These are phyloP conservation scores for Etheostoma spectabile DNA, from an alignment of 2,113 vertebrate species.

Conservation along the genomic window DNA sequence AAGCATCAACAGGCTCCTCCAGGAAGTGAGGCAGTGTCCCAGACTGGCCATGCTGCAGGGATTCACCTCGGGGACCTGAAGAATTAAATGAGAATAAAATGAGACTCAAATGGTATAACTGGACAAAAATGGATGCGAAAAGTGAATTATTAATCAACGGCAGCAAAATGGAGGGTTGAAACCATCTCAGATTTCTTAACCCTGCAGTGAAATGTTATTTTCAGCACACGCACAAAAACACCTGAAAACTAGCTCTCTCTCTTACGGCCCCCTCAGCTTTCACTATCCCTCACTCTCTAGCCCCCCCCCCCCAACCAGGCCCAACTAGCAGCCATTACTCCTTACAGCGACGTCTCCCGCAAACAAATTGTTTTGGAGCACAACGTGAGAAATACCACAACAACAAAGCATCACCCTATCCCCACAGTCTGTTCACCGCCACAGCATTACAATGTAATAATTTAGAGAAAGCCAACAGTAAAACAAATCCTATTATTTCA, in stretches of 20 bases:
- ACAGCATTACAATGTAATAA: neutral
- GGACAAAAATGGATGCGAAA: slow-evolving; percentile 5
- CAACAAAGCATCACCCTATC: slow-evolving; percentile 1
- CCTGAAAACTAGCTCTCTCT: neutral
- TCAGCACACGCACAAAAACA: neutral
- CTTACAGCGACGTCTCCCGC: slow-evolving; percentile 18
- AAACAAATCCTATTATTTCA: slow-evolving; percentile 19
- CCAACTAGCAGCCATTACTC: slow-evolving; percentile 23
- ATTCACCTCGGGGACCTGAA: slow-evolving; percentile 88
- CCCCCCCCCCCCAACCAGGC: slow-evolving; percentile 1
- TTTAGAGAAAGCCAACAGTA: slow-evolving; percentile 4
- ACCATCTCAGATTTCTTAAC: neutral
- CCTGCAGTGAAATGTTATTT: slow-evolving; percentile 15
- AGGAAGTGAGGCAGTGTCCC: slow-evolving; percentile 94
- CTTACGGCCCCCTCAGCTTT: neutral
- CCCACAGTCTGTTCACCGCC: neutral
- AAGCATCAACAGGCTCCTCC: slow-evolving; percentile 95
- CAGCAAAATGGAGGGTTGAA: neutral
- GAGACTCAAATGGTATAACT: neutral
- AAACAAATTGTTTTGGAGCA: slow-evolving; percentile 25
- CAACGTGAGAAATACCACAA: slow-evolving; percentile 30
- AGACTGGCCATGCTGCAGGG: slow-evolving; percentile 88
- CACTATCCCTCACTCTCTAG: slow-evolving; percentile 14
- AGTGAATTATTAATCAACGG: neutral
- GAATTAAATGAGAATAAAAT: neutral